Evolutionary conservation across 2,888 invertebrate genomes (phyloP).

Genomic region (Hirudinaria manillensis): DNA sequence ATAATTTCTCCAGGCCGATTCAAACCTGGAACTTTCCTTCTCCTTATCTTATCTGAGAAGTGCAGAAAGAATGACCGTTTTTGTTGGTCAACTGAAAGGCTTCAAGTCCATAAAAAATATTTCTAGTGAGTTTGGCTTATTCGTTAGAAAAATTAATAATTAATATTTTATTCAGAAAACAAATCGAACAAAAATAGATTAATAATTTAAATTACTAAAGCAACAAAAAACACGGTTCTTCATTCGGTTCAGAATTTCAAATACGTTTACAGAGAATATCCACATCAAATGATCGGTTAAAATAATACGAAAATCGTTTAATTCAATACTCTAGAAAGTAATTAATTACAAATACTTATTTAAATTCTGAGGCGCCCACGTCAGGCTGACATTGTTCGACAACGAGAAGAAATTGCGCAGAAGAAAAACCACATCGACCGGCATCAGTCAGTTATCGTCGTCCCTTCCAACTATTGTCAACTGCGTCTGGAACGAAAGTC

Average conservation of each 20-base stretch:
- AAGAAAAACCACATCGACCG: neutral
- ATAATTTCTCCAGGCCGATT: slow-evolving; percentile 8
- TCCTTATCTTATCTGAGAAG: slow-evolving; percentile 21
- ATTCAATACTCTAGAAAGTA: too few species aligned
- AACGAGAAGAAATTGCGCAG: slow-evolving; percentile 10
- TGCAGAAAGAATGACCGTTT: slow-evolving; percentile 21
- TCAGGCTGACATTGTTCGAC: slow-evolving; percentile 1
- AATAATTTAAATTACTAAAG: neutral
- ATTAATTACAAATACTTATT: too few species aligned
- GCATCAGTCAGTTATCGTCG: neutral
- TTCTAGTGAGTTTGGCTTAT: slow-evolving; percentile 3
- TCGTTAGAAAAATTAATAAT: neutral
- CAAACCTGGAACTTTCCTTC: slow-evolving; percentile 17
- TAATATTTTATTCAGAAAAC: too few species aligned
- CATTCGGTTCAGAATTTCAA: neutral
- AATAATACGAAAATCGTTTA: too few species aligned
- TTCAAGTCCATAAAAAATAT: slow-evolving; percentile 1
- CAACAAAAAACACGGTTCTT: neutral
- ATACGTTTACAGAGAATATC: neutral
- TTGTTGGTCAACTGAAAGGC: slow-evolving; percentile 13
- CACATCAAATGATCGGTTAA: neutral
- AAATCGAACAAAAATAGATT: too few species aligned
- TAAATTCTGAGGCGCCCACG: neutral
- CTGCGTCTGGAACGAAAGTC: slow-evolving; percentile 20
- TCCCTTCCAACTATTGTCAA: neutral